Evolutionary conservation across 2,113 vertebrate genomes (phyloP), one percentile per base, ranked within the genome.

Genomic region (Rhabdornis inornatus): DNA sequence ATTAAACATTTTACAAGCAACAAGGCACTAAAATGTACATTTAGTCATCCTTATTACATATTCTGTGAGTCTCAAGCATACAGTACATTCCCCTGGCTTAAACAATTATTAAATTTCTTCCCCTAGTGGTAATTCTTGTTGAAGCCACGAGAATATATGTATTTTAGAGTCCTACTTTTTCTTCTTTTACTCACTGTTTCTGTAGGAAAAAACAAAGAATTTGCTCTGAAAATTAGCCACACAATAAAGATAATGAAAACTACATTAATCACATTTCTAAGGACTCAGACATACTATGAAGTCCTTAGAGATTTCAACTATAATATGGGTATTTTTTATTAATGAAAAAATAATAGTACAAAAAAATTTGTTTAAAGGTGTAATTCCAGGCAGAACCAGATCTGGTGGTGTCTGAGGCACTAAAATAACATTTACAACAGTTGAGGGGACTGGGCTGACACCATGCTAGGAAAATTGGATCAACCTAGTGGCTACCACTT

Each of bases 1-100:
- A 83, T 83, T 89, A 95, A 93, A 83, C 75, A 80, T 90, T 93
- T 91, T 96, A 88, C 87, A 95, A 91, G 59, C 92, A 94, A 92
- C 39, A 96, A 96, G 95, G 92, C 94, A 97, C 95, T 92, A 89
- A 95, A 95, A 96, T 71, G 37, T 71, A 88, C 90, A 92, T 60
- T 85, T 81, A 80, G 33, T 93, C 52, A 89, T 56, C 64, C 37
- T 95, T 74, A 65, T 76, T 87, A 95, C 45, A 60, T 53, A 83
- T 0, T 0, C 39, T 27, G 21, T 82, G 78, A 77, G 45, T 92
- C 88, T 81, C 52, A 94, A 57, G 80, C 39, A 47, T 55, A 78
- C 1, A 74, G 52, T 56, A 78, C 49, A 83, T 92, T 88, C 40
- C 25, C n/a, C 39, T 90, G 52, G 57, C 23, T 45, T 56, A n/a